A percentile compares a stretch with the other conserved stretches of the same genome.
Conservation (phyloP, 1,140 invertebrate species). For the Drosophila sturtevanti region DNA sequence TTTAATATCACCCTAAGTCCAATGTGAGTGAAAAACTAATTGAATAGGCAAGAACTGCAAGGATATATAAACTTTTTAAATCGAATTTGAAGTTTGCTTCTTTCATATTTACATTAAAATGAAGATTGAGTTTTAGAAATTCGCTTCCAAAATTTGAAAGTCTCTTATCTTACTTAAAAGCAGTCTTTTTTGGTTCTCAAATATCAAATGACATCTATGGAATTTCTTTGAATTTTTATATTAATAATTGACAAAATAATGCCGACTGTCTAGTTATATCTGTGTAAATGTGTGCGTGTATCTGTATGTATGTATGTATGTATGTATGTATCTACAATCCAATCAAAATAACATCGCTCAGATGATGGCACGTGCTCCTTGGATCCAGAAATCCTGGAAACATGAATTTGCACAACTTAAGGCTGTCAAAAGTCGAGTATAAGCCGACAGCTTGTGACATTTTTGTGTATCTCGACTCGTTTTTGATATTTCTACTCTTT, state of each 20-base stretch:
- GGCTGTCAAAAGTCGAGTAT: conserved; percentile 73
- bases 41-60: no score
- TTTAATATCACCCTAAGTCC: no score
- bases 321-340: not conserved
- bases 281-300: not conserved
- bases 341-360: conserved; percentile 34
- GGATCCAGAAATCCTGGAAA: conserved; percentile 27
- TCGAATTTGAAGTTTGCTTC: no score
- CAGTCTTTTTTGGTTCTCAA: not conserved
- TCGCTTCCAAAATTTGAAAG: no score
- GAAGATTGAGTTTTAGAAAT: no score
- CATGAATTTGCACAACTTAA: conserved; percentile 66
- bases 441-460: conserved; percentile 66
- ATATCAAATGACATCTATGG: not conserved
- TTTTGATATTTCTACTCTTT: conserved; percentile 25
- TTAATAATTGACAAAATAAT: not conserved
- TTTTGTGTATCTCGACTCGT: conserved; percentile 22
- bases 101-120: no score
- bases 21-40: no score
- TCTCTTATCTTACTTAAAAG: no score
- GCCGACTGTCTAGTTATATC: not conserved
- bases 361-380: conserved; percentile 41
- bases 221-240: not conserved
- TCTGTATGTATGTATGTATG: no score
- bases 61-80: no score